Percentiles rank a stretch among this genome's conserved stretches.
These are phyloP conservation scores for Zygothrica quintamaculata DNA, from an alignment of 2,888 invertebrate genomes.

Conservation along the genomic window DNA sequence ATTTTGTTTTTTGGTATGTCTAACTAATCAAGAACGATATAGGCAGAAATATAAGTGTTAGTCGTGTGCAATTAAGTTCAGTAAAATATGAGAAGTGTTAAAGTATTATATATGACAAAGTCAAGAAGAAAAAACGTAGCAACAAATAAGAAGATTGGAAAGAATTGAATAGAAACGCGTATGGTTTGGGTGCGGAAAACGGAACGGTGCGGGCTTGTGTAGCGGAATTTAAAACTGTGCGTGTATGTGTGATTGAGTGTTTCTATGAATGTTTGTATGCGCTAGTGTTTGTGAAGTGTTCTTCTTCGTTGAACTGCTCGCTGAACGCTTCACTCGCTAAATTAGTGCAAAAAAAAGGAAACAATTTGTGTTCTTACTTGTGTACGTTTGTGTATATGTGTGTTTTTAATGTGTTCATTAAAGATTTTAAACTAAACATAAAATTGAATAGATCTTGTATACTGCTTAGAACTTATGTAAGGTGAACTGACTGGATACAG, in stretches of 20 bases:
- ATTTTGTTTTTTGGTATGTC: conserved; percentile 75
- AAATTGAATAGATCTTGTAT: conserved; percentile 35
- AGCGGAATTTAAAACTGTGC: conserved; percentile 59
- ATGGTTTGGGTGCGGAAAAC: conserved; percentile 46
- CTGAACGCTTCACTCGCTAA: conserved; percentile 66
- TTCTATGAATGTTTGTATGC: conserved; percentile 18
- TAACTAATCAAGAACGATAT: conserved; percentile 20
- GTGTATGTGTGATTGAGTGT: conserved; percentile 34
- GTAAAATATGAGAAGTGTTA: conserved; percentile 1
- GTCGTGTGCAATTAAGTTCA: conserved; percentile 3
- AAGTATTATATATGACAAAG: conserved; percentile 21
- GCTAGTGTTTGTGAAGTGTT: conserved; percentile 61
- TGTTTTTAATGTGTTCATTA: conserved; percentile 39
- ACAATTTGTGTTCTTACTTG: conserved; percentile 43
- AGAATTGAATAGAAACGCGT: conserved; percentile 60
- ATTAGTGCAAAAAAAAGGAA: conserved; percentile 74
- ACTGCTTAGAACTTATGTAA: conserved; percentile 63
- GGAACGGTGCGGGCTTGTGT: conserved; percentile 55
- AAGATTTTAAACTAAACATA: conserved; percentile 60
- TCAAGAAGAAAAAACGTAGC: conserved; percentile 11
- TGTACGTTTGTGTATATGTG: conserved; percentile 28
- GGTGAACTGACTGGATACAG: conserved; percentile 47
- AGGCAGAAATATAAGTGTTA: conserved; percentile 22
- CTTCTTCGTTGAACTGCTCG: conserved; percentile 61
- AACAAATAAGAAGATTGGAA: conserved; percentile 54